These are phyloP conservation scores for Drosophila borealis DNA, from an alignment of 2,888 invertebrate genomes.

Conservation along the genomic window DNA sequence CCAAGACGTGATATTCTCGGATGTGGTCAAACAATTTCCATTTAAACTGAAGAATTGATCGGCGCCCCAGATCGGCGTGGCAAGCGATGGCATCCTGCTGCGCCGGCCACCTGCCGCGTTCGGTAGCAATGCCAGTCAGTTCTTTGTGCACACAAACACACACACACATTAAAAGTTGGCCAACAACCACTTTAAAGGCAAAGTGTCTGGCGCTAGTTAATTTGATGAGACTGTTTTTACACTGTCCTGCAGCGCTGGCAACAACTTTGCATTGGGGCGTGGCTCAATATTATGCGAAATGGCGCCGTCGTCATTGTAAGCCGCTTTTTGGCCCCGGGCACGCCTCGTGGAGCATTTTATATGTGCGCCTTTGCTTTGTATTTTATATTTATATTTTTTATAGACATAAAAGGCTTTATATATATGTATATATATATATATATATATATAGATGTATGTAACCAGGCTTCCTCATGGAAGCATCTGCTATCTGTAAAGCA, in stretches of 20 bases:
- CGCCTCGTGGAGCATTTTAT: constrained; percentile 31
- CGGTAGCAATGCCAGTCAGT: constrained; percentile 32
- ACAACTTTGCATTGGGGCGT: constrained; percentile 48
- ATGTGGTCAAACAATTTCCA: constrained; percentile 46
- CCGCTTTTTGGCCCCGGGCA: constrained; percentile 32
- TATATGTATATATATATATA: no score
- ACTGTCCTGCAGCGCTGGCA: constrained; percentile 64
- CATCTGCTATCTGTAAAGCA: no score
- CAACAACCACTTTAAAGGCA: constrained; percentile 32
- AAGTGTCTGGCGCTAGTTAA: constrained; percentile 68
- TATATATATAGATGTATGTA: no score
- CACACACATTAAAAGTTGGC: not conserved
- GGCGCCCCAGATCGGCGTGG: constrained; percentile 3
- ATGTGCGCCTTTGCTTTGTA: constrained; percentile 3
- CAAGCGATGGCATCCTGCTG: constrained; percentile 30
- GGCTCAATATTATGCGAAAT: constrained; percentile 40
- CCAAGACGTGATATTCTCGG: constrained; percentile 4
- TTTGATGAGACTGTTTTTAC: constrained; percentile 72
- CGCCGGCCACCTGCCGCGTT: constrained; percentile 33
- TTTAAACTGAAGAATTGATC: constrained; percentile 41
- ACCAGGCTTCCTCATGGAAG: no score
- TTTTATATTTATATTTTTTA: constrained; percentile 8
- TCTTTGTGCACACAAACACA: not conserved
- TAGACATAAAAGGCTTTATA: no score
- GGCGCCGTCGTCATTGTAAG: constrained; percentile 29